Evolutionary conservation across 2,888 invertebrate species (phyloP).

Genomic region (Drosophila paramelanica): DNA sequence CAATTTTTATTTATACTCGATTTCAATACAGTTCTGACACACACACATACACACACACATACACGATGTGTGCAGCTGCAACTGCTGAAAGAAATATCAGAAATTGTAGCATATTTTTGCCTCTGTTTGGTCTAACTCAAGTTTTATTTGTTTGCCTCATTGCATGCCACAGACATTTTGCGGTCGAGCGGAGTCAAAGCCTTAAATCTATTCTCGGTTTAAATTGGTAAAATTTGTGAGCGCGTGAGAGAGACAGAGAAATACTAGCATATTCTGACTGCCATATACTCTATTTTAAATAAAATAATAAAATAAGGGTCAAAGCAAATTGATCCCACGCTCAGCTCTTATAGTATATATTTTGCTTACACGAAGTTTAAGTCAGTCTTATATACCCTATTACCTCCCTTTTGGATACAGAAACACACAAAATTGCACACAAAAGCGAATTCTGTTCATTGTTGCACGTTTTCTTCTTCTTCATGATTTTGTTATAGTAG

Average conservation of each 20-base stretch:
- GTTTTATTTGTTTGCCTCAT: constrained; percentile 79
- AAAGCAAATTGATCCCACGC: no score
- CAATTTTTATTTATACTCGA: constrained; percentile 73
- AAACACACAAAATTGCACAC: constrained; percentile 59
- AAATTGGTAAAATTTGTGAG: constrained; percentile 40
- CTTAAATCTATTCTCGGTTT: constrained; percentile 47
- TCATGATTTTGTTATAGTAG: constrained; percentile 26
- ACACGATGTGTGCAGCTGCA: constrained; percentile 24
- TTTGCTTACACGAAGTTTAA: no score
- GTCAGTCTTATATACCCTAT: neutral
- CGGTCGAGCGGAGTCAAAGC: constrained; percentile 75
- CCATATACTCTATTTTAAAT: neutral
- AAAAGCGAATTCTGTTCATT: constrained; percentile 62
- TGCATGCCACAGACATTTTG: constrained; percentile 74
- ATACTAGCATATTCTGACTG: neutral
- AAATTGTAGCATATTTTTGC: constrained; percentile 77
- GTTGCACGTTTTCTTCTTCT: constrained; percentile 31
- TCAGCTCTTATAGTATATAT: no score
- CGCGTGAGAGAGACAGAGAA: neutral
- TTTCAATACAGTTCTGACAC: constrained; percentile 42
- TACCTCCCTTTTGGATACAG: neutral
- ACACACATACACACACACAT: constrained; percentile 9
- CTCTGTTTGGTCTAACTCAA: constrained; percentile 63
- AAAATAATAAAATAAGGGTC: neutral
- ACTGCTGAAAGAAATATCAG: constrained; percentile 66